Conservation (phyloP, 2,113 vertebrate genomes). For the Pangasianodon hypophthalmus region DNA sequence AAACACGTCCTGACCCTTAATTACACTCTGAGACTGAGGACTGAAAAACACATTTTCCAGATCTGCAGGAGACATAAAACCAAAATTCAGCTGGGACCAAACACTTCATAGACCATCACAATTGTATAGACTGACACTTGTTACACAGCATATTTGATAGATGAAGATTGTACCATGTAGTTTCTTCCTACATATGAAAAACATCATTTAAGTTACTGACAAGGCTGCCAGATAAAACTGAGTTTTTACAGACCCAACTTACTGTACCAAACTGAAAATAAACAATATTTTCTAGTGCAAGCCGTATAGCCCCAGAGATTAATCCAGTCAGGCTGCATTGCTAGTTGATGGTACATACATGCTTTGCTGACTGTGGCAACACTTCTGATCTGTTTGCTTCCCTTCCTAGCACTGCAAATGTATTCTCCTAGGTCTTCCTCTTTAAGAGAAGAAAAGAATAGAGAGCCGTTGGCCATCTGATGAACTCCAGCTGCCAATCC, state of each 20-base stretch:
- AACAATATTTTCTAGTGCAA: neutral
- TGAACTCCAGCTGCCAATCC: slow-evolving; percentile 30
- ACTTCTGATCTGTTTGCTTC: slow-evolving; percentile 46
- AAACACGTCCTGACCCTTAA: slow-evolving; percentile 66
- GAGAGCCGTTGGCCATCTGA: slow-evolving; percentile 56
- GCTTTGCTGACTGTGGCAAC: slow-evolving; percentile 55
- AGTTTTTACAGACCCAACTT: neutral
- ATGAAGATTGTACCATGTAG: neutral
- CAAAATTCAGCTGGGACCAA: neutral
- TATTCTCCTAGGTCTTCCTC: slow-evolving; percentile 59
- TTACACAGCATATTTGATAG: neutral
- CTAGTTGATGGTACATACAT: slow-evolving; percentile 44
- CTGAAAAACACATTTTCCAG: slow-evolving; percentile 75
- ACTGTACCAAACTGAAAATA: neutral
- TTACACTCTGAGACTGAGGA: slow-evolving; percentile 66
- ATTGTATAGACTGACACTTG: neutral
- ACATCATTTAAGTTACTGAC: neutral
- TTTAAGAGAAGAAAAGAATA: slow-evolving; percentile 56
- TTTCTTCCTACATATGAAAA: neutral
- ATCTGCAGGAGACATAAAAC: slow-evolving; percentile 59
- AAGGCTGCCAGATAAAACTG: neutral
- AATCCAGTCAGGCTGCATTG: neutral
- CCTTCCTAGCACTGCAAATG: slow-evolving; percentile 52
- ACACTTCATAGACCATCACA: neutral
- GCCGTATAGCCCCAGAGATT: neutral